These are phyloP conservation scores for Cardiocondyla obscurior DNA, from an alignment of 1,140 invertebrate species.

Conservation along the genomic window DNA sequence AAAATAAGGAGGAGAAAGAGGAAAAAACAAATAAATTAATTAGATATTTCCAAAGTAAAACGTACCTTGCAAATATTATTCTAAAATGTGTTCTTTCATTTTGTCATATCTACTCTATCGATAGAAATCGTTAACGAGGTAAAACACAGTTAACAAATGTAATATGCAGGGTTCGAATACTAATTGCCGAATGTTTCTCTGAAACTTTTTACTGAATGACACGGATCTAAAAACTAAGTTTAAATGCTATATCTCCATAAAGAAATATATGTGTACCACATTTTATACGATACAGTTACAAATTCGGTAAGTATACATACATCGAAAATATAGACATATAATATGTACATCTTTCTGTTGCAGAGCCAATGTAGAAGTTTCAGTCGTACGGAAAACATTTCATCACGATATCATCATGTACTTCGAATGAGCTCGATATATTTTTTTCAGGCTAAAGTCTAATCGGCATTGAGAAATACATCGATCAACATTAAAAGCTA, in stretches of 20 bases:
- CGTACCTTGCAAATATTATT: neutral
- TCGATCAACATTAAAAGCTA: constrained; percentile 11
- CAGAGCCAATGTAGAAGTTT: neutral
- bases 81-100: neutral
- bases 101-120: neutral
- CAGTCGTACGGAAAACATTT: neutral
- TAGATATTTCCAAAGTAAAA: neutral
- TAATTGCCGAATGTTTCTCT: neutral
- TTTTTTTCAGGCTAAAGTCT: neutral
- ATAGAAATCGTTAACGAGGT: constrained; percentile 14
- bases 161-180: neutral
- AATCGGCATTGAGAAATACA: constrained; percentile 32
- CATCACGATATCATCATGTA: neutral
- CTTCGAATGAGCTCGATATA: neutral
- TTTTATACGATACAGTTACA: neutral
- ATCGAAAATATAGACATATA: constrained; percentile 21
- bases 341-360: neutral
- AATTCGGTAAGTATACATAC: constrained; percentile 10
- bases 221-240: neutral
- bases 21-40: constrained; percentile 10
- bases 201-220: neutral
- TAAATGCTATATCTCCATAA: neutral
- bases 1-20: neutral
- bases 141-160: neutral
- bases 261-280: neutral